Conservation (phyloP, 1,140 invertebrate species). For the Liolophura sinensis region DNA sequence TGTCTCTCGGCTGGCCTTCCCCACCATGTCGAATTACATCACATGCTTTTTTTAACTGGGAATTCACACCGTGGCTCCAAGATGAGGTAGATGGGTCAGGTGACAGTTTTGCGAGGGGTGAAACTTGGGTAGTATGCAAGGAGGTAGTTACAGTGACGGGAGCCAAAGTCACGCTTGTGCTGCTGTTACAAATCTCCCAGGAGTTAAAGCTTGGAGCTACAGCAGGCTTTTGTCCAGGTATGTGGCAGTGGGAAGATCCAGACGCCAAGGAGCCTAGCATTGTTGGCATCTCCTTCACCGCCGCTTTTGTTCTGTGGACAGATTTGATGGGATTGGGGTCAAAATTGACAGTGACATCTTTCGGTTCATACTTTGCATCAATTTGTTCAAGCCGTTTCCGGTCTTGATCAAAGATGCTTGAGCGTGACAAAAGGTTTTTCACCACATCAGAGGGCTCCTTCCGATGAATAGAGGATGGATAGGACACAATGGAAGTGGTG, state of each 20-base stretch:
- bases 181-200: too few species aligned
- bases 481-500: too few species aligned
- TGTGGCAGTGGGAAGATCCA: background rate
- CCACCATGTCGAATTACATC: too few species aligned
- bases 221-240: background rate
- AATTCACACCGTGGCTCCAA: background rate
- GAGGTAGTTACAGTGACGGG: background rate
- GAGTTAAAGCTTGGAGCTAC: too few species aligned
- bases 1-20: too few species aligned
- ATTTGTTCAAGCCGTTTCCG: conserved; percentile 88
- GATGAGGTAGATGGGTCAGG: background rate
- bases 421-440: conserved; percentile 84
- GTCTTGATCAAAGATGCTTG: conserved; percentile 93
- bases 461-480: too few species aligned
- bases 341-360: conserved; percentile 44
- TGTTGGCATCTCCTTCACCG: conserved; percentile 53
- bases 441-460: conserved; percentile 88
- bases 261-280: conserved; percentile 9
- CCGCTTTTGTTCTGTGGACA: conserved; percentile 52
- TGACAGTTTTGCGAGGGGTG: conserved; percentile 3
- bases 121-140: background rate
- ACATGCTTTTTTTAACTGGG: background rate
- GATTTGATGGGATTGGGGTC: conserved; percentile 17
- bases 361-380: conserved; percentile 82
- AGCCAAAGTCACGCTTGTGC: too few species aligned